Evolutionary conservation across 2,888 invertebrate genomes (phyloP).

Genomic region (Sphaeridia pumilis): DNA sequence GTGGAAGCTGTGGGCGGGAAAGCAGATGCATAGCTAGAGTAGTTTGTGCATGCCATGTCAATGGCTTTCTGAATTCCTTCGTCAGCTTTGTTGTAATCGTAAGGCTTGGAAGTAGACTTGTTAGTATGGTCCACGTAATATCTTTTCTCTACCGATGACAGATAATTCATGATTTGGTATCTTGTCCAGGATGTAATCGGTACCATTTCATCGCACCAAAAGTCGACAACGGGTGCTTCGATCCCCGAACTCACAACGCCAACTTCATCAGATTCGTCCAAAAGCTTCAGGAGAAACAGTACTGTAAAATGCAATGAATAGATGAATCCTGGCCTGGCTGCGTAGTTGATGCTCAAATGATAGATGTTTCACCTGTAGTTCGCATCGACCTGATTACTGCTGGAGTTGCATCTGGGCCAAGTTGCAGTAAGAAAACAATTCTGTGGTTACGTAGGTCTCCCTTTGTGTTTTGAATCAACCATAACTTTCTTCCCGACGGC

Average conservation of each 20-base stretch:
- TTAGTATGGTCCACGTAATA: background rate
- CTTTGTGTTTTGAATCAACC: slow-evolving; percentile 24
- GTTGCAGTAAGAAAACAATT: slow-evolving; percentile 18
- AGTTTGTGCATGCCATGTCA: slow-evolving; percentile 22
- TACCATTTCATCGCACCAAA: slow-evolving; percentile 22
- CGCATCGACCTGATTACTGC: slow-evolving; percentile 17
- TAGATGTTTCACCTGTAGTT: slow-evolving; percentile 15
- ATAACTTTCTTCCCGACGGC: slow-evolving; percentile 18
- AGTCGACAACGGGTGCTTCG: slow-evolving; percentile 12
- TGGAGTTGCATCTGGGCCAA: slow-evolving; percentile 12
- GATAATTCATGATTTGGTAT: slow-evolving; percentile 19
- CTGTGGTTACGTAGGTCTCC: slow-evolving; percentile 20
- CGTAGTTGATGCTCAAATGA: background rate
- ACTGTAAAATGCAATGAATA: slow-evolving; percentile 7
- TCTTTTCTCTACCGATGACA: slow-evolving; percentile 15
- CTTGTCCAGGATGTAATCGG: slow-evolving; percentile 22
- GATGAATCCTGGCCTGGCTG: background rate
- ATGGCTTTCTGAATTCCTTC: slow-evolving; percentile 21
- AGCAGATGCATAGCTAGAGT: slow-evolving; percentile 4
- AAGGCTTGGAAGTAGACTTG: background rate
- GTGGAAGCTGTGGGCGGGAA: slow-evolving; percentile 23
- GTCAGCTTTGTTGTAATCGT: slow-evolving; percentile 4
- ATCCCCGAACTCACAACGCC: slow-evolving; percentile 19
- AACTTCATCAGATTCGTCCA: slow-evolving; percentile 25
- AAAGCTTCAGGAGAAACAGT: slow-evolving; percentile 13